Conservation (phyloP, 2,113 vertebrate genomes). For the Sciurus niger region DNA sequence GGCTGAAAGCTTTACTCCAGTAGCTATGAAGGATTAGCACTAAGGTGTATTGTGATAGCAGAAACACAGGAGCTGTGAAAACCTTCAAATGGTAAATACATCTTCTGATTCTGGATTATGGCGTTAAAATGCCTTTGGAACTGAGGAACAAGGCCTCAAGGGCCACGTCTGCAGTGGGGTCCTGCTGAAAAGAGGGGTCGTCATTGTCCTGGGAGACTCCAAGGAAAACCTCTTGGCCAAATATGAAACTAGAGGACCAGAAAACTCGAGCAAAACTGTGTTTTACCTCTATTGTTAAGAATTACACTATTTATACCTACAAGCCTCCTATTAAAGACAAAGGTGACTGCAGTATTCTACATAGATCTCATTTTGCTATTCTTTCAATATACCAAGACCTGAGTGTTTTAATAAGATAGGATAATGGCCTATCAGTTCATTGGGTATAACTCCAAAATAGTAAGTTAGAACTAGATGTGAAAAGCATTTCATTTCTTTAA, state of each 20-base stretch:
- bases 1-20: background rate
- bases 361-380: background rate
- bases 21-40: background rate
- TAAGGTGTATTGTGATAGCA: background rate
- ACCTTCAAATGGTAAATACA: slow-evolving; percentile 31
- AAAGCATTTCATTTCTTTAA: slow-evolving; percentile 69
- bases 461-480: slow-evolving; percentile 57
- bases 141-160: slow-evolving; percentile 59
- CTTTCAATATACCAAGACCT: slow-evolving; percentile 20
- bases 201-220: slow-evolving; percentile 59
- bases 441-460: slow-evolving; percentile 58
- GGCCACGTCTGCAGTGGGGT: slow-evolving; percentile 41
- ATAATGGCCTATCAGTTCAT: slow-evolving; percentile 56
- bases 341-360: background rate
- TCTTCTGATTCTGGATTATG: slow-evolving; percentile 53
- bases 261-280: slow-evolving; percentile 38
- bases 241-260: slow-evolving; percentile 48
- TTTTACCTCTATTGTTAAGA: slow-evolving; percentile 30
- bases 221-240: slow-evolving; percentile 71
- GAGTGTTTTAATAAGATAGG: slow-evolving; percentile 68
- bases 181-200: slow-evolving; percentile 59
- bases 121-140: slow-evolving; percentile 53
- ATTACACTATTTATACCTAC: background rate
- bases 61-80: slow-evolving; percentile 19
- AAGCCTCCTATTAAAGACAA: background rate